A percentile compares a stretch with the other conserved stretches of the same genome.
These are phyloP conservation scores for Heteropelma amictum DNA, from an alignment of 2,888 invertebrate species.

Conservation along the genomic window DNA sequence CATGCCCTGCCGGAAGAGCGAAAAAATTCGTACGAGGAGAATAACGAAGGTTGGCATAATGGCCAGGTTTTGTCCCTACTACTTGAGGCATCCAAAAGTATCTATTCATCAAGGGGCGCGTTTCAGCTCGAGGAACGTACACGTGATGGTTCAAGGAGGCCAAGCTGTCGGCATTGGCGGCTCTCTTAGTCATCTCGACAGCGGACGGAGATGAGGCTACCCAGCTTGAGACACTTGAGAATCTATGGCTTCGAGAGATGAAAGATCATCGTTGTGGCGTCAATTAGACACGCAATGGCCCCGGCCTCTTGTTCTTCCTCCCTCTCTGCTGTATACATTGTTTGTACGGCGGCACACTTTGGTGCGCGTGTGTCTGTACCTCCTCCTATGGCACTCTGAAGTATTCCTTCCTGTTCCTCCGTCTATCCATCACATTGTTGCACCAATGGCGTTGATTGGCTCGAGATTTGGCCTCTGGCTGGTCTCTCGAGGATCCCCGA, in stretches of 20 bases:
- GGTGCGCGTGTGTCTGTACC: no score
- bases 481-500: not conserved
- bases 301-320: constrained; percentile 13
- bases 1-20: constrained; percentile 38
- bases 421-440: constrained; percentile 63
- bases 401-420: constrained; percentile 3
- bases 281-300: constrained; percentile 58
- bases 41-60: constrained; percentile 47
- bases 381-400: constrained; percentile 12
- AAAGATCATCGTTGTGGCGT: constrained; percentile 50
- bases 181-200: constrained; percentile 3
- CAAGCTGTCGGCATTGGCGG: constrained; percentile 17
- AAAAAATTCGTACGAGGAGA: constrained; percentile 19
- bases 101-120: constrained; percentile 56
- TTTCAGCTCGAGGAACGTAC: constrained; percentile 1
- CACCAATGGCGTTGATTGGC: constrained; percentile 28
- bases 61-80: constrained; percentile 34
- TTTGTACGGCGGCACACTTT: constrained; percentile 69
- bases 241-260: constrained; percentile 22
- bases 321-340: constrained; percentile 53
- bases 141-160: not conserved
- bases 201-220: constrained; percentile 13
- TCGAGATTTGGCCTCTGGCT: constrained; percentile 2
- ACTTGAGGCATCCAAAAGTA: constrained; percentile 49
- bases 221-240: constrained; percentile 13